These are phyloP conservation scores for Brachycybe producta DNA, from an alignment of 2,888 invertebrate genomes.

Conservation along the genomic window DNA sequence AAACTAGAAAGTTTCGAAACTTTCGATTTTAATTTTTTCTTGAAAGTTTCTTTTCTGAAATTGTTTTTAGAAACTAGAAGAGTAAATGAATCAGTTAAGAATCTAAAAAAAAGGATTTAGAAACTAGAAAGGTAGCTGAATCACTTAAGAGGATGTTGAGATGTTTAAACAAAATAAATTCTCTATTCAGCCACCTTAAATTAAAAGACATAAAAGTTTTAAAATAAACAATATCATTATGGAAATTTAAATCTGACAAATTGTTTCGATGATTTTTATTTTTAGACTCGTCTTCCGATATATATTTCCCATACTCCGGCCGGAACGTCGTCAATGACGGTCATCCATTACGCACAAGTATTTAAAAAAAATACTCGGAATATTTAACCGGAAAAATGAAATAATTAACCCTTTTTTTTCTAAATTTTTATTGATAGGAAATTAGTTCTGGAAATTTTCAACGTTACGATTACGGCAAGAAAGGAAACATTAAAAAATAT, in stretches of 20 bases:
- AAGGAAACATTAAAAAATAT: constrained; percentile 4
- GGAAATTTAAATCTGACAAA: background rate
- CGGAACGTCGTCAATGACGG: constrained; percentile 10
- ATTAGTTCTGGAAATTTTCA: constrained; percentile 4
- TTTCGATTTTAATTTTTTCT: too few species aligned
- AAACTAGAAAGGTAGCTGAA: too few species aligned
- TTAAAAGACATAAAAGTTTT: background rate
- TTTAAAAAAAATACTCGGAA: background rate
- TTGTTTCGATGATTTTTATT: background rate
- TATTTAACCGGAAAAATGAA: background rate
- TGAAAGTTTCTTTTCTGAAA: too few species aligned
- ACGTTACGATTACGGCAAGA: constrained; percentile 3
- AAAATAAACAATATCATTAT: background rate
- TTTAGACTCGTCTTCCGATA: constrained; percentile 14
- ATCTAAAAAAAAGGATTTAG: too few species aligned
- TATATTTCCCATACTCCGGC: constrained; percentile 15
- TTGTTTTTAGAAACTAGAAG: too few species aligned
- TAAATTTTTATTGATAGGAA: constrained; percentile 5
- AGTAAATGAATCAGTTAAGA: too few species aligned
- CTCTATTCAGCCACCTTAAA: background rate
- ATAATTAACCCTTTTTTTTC: too few species aligned
- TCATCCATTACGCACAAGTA: constrained; percentile 15
- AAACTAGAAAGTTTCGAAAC: too few species aligned
- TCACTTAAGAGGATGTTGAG: background rate
- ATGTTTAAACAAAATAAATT: background rate